Base-by-base conservation (phyloP, 2,888 invertebrate genomes). In the Euphydryas editha region DNA sequence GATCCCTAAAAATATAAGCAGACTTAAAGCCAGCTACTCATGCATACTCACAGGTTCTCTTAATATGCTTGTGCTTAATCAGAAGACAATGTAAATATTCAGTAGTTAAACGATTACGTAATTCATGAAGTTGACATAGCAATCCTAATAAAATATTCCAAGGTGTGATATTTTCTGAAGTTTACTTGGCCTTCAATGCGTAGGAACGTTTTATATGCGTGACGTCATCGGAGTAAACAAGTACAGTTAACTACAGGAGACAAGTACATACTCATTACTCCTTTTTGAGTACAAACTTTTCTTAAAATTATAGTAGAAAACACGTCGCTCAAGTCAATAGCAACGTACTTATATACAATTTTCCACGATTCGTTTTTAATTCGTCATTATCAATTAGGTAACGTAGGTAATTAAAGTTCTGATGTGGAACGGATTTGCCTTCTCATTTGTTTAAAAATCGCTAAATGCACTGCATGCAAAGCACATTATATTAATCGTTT, bases 121-220 rank as follows among this genome's bases (percentile, higher is more conserved):
- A 78, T 72, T 56, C 63, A 44, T 65, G 47, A 58, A 69, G 55
- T 71, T 72, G 72, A 72, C 72, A 65, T 55, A 58, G 59, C 65
- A 62, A 67, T 72, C 67, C 72, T 76, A 79, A 77, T 78, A 74
- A 73, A 76, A 74, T 74, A 74, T 75, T 81, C 77, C 73, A 80
- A 81, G 75, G 74, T 73, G 74, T 69, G 73, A 78, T 77, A 81
- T 84, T 83, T 85, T 84, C 80, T 79, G 72, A 81, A 82, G 82
- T 81, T 82, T 82, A 78, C 78, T 75, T 76, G 83, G 82, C 88
- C 89, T 90, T 90, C 86, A 79, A 65, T 39, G 24, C 75, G 78
- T 70, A 81, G 76, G 82, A 85, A 85, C 83, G 81, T 74, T 61
- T 68, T 58, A 67, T 60, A 51, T 20, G 76, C 67, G 72, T 72